A percentile compares a stretch with the other conserved stretches of the same genome.
phyloP scores from a whole-genome alignment of 2,888 invertebrate species.

The Dasysyrphus tricinctus region DNA sequence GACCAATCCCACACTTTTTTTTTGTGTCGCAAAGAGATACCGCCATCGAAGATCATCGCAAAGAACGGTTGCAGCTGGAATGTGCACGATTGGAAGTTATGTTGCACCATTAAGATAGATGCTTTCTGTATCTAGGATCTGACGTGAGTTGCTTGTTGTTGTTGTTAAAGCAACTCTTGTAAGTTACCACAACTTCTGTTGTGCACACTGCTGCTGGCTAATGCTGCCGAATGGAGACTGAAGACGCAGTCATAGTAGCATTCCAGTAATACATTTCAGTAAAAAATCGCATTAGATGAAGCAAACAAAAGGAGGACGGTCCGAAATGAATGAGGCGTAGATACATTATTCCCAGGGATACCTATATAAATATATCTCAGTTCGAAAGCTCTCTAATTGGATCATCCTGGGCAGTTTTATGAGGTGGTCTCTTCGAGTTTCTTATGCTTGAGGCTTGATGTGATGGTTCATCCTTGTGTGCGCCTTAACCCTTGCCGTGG shows the following conservation, averaged over 20 bases:
- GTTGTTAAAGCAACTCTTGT: conserved; percentile 6
- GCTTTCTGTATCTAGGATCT: conserved; percentile 53
- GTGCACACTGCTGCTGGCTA: not conserved
- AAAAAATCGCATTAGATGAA: conserved; percentile 20
- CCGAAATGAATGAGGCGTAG: not conserved
- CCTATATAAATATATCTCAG: conserved; percentile 45
- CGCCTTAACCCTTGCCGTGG: conserved; percentile 31
- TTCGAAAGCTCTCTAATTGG: conserved; percentile 60
- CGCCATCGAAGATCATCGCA: conserved; percentile 47
- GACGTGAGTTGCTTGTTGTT: conserved; percentile 21
- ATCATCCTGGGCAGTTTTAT: conserved; percentile 67
- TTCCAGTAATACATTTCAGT: conserved; percentile 54
- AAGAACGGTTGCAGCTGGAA: conserved; percentile 51
- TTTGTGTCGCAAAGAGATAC: conserved; percentile 53
- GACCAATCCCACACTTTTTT: conserved; percentile 61
- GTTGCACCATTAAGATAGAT: conserved; percentile 54
- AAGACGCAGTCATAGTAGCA: conserved; percentile 19
- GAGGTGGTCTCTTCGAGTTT: conserved; percentile 49
- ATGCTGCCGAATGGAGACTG: conserved; percentile 24
- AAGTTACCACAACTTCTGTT: conserved; percentile 40
- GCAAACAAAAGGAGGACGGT: conserved; percentile 4
- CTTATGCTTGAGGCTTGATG: conserved; percentile 43
- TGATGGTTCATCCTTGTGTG: conserved; percentile 41
- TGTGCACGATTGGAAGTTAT: conserved; percentile 69
- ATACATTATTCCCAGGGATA: conserved; percentile 38